These are phyloP conservation scores for Sialia sialis DNA, from an alignment of 2,113 vertebrate species.

Conservation along the genomic window DNA sequence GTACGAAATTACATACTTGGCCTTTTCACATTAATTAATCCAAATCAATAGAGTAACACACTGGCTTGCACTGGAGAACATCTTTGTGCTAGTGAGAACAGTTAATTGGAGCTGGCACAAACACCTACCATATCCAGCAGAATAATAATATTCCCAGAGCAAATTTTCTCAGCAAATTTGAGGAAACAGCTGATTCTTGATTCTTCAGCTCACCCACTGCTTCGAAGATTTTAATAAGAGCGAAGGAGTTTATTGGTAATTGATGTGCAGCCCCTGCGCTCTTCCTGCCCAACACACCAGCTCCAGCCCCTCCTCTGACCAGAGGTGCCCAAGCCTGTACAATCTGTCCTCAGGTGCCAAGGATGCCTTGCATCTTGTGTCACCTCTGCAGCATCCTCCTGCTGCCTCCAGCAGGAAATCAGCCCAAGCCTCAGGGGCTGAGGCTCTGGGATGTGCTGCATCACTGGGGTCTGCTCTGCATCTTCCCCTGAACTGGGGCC, in stretches of 20 bases:
- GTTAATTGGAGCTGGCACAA: conserved; percentile 33
- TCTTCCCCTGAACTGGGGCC: background rate
- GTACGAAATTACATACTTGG: background rate
- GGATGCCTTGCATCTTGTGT: background rate
- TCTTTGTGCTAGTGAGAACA: background rate
- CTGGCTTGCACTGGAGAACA: background rate
- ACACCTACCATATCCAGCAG: background rate
- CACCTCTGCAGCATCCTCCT: background rate
- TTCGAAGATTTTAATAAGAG: background rate
- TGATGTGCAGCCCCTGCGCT: background rate
- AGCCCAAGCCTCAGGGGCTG: background rate
- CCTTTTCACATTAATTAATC: conserved; percentile 29
- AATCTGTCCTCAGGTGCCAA: background rate
- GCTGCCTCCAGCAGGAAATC: background rate
- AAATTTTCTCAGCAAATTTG: background rate
- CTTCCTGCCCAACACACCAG: background rate
- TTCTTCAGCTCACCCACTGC: background rate
- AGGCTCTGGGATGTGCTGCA: background rate
- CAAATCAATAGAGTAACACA: background rate
- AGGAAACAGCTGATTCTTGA: background rate
- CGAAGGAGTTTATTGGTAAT: background rate
- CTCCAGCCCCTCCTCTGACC: background rate
- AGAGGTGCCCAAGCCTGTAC: too few species aligned
- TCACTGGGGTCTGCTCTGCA: fast-evolving
- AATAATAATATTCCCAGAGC: background rate